These are phyloP conservation scores for Ranitomeya imitator DNA, from an alignment of 2,113 vertebrate species.

Conservation along the genomic window DNA sequence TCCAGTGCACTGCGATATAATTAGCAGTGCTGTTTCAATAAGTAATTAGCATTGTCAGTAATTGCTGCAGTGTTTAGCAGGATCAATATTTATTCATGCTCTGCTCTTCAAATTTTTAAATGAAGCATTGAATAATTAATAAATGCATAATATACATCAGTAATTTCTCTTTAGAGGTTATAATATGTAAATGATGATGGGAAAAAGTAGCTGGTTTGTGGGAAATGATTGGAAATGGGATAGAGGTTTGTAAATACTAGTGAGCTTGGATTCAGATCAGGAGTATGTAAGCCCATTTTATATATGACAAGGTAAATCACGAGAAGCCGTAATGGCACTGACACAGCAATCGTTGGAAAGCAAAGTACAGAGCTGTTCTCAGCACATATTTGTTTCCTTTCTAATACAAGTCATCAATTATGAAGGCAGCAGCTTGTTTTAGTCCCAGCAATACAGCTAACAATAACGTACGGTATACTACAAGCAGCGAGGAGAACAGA, in stretches of 20 bases:
- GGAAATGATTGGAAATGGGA: slow-evolving; percentile 12
- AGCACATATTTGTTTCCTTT: not conserved
- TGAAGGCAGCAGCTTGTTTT: not conserved
- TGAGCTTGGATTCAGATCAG: slow-evolving; percentile 1
- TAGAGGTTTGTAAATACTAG: not conserved
- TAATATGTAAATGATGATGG: not conserved
- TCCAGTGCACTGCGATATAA: not conserved
- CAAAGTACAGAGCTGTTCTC: not conserved
- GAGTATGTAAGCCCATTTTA: not conserved
- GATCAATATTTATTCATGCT: not conserved
- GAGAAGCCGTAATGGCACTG: slow-evolving; percentile 16
- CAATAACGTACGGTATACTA: not conserved
- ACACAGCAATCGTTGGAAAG: slow-evolving; percentile 1
- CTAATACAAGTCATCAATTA: slow-evolving; percentile 11
- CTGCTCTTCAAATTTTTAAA: not conserved
- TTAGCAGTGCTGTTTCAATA: not conserved
- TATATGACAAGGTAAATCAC: slow-evolving; percentile 23
- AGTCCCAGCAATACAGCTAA: not conserved
- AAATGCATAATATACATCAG: not conserved
- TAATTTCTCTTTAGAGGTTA: slow-evolving; percentile 9
- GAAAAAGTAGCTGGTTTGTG: slow-evolving; percentile 40
- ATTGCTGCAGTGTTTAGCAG: not conserved
- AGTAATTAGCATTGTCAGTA: not conserved
- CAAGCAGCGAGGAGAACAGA: not conserved
- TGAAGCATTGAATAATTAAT: slow-evolving; percentile 18